Evolutionary conservation across 1,140 invertebrate genomes (phyloP).

Genomic region (Halyomorpha halys): DNA sequence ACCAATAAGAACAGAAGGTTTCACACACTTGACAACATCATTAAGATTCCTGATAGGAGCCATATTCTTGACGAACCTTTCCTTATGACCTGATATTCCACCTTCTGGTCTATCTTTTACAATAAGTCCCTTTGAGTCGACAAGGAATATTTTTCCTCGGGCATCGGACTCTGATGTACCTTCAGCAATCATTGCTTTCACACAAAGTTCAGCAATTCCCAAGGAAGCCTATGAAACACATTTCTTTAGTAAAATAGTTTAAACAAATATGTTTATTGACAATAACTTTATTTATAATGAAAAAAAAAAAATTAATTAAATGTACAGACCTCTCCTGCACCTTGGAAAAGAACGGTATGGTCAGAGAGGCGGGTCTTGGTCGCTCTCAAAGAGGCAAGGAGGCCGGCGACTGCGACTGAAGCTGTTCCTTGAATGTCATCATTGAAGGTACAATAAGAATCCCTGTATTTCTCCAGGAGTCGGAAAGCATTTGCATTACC

Average conservation of each 20-base stretch:
- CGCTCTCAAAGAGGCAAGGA: conserved; percentile 69
- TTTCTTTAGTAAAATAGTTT: no score
- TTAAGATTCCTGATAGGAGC: conserved; percentile 55
- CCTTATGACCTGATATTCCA: conserved; percentile 65
- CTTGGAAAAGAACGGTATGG: conserved; percentile 81
- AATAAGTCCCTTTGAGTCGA: conserved; percentile 63
- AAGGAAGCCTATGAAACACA: conserved; percentile 62
- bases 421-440: conserved; percentile 92
- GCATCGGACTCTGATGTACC: conserved; percentile 63
- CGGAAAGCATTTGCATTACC: conserved; percentile 83
- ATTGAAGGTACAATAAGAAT: conserved; percentile 86
- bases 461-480: conserved; percentile 71
- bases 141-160: conserved; percentile 55
- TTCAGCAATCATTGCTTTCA: conserved; percentile 77
- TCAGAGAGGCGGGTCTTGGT: conserved; percentile 67
- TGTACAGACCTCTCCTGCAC: conserved; percentile 67
- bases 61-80: conserved; percentile 60
- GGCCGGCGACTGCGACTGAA: conserved; percentile 79
- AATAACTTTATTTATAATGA: not conserved
- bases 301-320: not conserved
- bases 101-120: conserved; percentile 64
- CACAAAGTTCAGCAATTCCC: conserved; percentile 76
- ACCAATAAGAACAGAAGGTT: conserved; percentile 81
- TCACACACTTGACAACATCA: conserved; percentile 64
- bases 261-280: no score